Conservation (phyloP, 2,888 invertebrate genomes). For the Heteromyza rotundicornis region DNA sequence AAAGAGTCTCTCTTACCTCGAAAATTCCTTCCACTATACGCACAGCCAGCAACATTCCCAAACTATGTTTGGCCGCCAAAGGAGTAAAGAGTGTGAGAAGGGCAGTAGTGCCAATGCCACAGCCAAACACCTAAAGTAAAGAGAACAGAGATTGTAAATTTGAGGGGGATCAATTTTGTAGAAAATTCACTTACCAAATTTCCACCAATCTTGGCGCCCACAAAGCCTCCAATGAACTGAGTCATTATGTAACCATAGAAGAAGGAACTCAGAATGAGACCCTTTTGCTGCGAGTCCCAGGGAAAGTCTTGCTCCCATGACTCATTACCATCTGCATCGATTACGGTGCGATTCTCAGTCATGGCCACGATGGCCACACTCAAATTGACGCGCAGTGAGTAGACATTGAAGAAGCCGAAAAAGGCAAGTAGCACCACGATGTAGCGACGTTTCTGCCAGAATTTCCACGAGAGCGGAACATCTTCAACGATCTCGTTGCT, state of each 20-base stretch:
- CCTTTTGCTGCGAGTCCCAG: conserved; percentile 80
- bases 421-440: conserved; percentile 80
- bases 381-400: conserved; percentile 83
- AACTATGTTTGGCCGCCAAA: conserved; percentile 74
- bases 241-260: conserved; percentile 89
- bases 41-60: conserved; percentile 73
- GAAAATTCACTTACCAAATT: conserved; percentile 66
- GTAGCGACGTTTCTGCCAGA: conserved; percentile 77
- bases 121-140: conserved; percentile 70
- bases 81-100: conserved; percentile 83
- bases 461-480: conserved; percentile 68
- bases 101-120: conserved; percentile 80
- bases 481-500: conserved; percentile 52
- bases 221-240: conserved; percentile 82
- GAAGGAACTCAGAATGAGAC: conserved; percentile 82
- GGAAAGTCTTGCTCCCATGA: conserved; percentile 76
- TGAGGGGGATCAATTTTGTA: not conserved
- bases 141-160: too few relatives aligned
- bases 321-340: conserved; percentile 70
- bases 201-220: conserved; percentile 85
- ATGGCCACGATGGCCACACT: conserved; percentile 94
- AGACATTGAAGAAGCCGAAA: conserved; percentile 85
- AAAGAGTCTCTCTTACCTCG: conserved; percentile 66
- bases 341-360: conserved; percentile 74
- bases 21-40: conserved; percentile 81